These are phyloP conservation scores for Catostylus mosaicus DNA, from an alignment of 30 jellyfish, hydroid and myxozoan species.

Conservation along the genomic window DNA sequence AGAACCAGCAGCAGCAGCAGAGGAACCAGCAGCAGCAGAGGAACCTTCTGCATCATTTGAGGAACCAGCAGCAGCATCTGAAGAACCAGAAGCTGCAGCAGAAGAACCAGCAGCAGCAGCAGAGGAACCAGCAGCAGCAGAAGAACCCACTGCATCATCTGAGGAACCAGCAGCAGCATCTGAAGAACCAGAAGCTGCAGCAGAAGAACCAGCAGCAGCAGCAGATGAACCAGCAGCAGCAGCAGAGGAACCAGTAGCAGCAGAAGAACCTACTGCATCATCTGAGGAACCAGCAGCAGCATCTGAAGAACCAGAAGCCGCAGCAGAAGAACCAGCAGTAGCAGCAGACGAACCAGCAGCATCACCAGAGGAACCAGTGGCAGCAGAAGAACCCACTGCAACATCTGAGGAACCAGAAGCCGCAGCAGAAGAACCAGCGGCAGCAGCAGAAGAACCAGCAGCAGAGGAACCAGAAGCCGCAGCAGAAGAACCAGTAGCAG, in stretches of 20 bases:
- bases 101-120: conserved; percentile 13
- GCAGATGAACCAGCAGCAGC: conserved; percentile 30
- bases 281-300: conserved; percentile 41
- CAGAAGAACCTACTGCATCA: conserved; percentile 39
- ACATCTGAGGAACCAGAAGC: conserved; percentile 13
- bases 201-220: conserved; percentile 24
- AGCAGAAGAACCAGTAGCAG: conserved; percentile 20
- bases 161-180: conserved; percentile 37
- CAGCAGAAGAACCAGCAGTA: conserved; percentile 14
- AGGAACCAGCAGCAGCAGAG: neutral
- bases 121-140: conserved; percentile 14
- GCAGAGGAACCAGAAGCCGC: conserved; percentile 2
- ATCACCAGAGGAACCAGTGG: conserved; percentile 25
- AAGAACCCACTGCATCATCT: conserved; percentile 2
- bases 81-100: neutral
- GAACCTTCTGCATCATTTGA: conserved; percentile 7
- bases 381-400: conserved; percentile 38
- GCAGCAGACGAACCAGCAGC: conserved; percentile 29
- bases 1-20: conserved; percentile 9
- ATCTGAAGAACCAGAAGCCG: conserved; percentile 24
- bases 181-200: conserved; percentile 30
- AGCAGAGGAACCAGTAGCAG: conserved; percentile 10
- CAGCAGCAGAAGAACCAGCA: conserved; percentile 33
- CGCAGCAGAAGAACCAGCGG: conserved; percentile 27
- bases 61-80: conserved; percentile 28